These are phyloP conservation scores for Euphysa ruthae DNA, from an alignment of 30 jellyfish, hydroid and myxozoan species.

Conservation along the genomic window DNA sequence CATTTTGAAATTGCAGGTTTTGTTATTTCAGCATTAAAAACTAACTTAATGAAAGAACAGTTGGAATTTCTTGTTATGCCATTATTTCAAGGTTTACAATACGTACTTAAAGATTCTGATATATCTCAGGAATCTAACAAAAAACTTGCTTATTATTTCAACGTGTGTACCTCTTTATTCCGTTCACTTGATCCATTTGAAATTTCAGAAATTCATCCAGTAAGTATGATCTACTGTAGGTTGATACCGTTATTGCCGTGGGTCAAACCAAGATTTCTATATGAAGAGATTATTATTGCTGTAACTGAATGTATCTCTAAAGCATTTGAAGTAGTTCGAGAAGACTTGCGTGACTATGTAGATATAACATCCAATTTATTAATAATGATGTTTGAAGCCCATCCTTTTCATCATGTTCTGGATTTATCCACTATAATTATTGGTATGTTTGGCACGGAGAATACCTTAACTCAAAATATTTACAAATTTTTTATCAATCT, in stretches of 20 bases:
- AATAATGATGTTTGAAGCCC: constrained; percentile 21
- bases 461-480: background rate
- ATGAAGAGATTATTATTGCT: constrained; percentile 40
- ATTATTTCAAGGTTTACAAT: constrained; percentile 21
- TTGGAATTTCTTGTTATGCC: constrained; percentile 32
- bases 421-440: constrained; percentile 46
- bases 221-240: constrained; percentile 16
- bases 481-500: constrained; percentile 34
- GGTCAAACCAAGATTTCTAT: background rate
- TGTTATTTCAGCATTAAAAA: constrained; percentile 40
- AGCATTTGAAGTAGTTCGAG: constrained; percentile 70
- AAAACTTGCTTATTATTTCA: constrained; percentile 38
- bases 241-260: constrained; percentile 16
- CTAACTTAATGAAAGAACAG: constrained; percentile 25
- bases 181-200: constrained; percentile 60
- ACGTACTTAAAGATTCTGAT: constrained; percentile 22
- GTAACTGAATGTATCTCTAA: constrained; percentile 34
- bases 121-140: constrained; percentile 31
- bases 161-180: constrained; percentile 49
- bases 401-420: constrained; percentile 39
- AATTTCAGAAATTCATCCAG: constrained; percentile 35
- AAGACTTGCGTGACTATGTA: constrained; percentile 40
- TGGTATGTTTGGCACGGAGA: constrained; percentile 63
- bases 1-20: constrained; percentile 65
- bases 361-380: constrained; percentile 29